Base-by-base conservation (phyloP, 2,797 vertebrate genomes). In the Pogonophryne albipinna region DNA sequence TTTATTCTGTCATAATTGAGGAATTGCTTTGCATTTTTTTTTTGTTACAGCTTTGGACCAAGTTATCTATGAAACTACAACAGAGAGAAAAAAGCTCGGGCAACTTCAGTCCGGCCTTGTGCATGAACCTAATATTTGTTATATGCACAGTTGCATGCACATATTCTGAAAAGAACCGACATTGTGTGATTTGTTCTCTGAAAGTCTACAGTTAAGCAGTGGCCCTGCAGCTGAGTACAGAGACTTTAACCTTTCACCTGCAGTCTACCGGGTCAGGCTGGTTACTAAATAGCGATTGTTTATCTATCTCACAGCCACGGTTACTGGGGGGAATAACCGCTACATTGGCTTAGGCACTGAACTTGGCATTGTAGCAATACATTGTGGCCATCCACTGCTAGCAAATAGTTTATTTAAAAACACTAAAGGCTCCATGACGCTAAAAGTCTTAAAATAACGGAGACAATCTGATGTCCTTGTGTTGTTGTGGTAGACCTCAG, bases 161-260 rank as follows among this genome's bases (percentile, higher is more conserved):
- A 27, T 27, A 27, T 41, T 41, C 19, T 15, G 10, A 4, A 19
- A 16, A 59, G 23, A 15, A 10, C 3, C 17, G 20, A 1, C 7
- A 41, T 45, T 38, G 2, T 46, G 20, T 3, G 23, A 45, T 58
- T 71, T 74, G 49, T 85, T 85, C 23, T 76, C 45, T 80, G 78
- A 68, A 38, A 17, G 0, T 80, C 64, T 41, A n/a, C n/a, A n/a
- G 34, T 45, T 41, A 1, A 31, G 19, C 60, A 17, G 60, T 46
- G 17, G 59, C 56, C 45, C 45, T 61, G 27, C 44, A 31, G 20
- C 46, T 51, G 46, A n/a, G 16, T 51, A 45, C 66, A 66, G 52
- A 19, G 23, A 94, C 93, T 94, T 94, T 67, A 84, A 73, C 75
- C 93, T 80, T 77, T 67, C 3, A 61, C 66, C 74, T 16, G 20